Base-by-base conservation (phyloP, 2,113 vertebrate genomes). In the Phainopepla nitens region DNA sequence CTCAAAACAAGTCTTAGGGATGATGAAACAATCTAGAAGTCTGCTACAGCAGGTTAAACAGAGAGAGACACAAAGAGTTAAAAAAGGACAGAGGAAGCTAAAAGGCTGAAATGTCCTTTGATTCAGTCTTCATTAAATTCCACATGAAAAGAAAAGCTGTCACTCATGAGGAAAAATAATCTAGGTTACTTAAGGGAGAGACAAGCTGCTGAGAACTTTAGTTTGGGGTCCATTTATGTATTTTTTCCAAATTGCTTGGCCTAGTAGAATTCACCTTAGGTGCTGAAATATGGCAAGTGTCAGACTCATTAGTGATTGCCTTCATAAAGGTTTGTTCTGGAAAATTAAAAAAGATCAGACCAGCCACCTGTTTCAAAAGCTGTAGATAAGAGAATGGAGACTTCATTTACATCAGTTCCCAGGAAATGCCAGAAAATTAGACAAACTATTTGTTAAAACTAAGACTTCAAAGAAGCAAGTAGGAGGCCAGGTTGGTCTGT, bases 31-130 rank as follows among this genome's bases (percentile, higher is more conserved):
- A 14, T 20, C 36, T 17, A 25, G 19, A 68, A 53, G 31, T 60
- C 5, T 3, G 33, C 31, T 56, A 47, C 47, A 42, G 8, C 4
- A 44, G 8, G 1, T 22, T 21, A 15, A 33, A 42, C 5, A 20
- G 8, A 33, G 10, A 29, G 22, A 6, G 11, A 4, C 29, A 29
- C 3, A 27, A 7, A 36, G 6, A 25, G 15, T n/a, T 5, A 1
- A 9, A 44, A 45, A 15, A 35, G 11, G 22, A 21, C 4, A 39
- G 24, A 50, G 15, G 29, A 85, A 75, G 15, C 3, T 64, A 56
- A 62, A 88, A 72, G 19, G 3, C 11, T 71, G 35, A 68, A 82
- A 33, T 23, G 10, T 23, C 10, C 18, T 82, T 49, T 82, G 22
- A 57, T 56, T 80, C 7, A 5, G 13, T 51, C 50, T 84, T 87